These are phyloP conservation scores for Dasysyrphus albostriatus DNA, from an alignment of 2,888 invertebrate species.

Conservation along the genomic window DNA sequence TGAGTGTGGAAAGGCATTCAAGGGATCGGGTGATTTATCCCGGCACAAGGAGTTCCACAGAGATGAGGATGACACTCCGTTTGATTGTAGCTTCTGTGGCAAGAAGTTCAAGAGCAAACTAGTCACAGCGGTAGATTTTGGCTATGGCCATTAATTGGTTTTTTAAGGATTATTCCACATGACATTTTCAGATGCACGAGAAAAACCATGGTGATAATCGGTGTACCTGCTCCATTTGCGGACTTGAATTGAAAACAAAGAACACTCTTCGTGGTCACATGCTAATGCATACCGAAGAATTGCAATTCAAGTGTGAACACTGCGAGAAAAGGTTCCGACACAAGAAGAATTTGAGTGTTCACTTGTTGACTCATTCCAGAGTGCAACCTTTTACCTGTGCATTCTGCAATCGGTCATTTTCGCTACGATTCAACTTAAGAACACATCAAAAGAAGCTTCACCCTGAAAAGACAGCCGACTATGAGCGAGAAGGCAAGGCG, in stretches of 20 bases:
- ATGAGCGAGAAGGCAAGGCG: slow-evolving; percentile 30
- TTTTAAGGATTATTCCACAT: not conserved
- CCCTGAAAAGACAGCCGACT: not conserved
- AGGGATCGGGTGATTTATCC: not conserved
- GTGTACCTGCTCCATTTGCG: not conserved
- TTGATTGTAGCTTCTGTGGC: not conserved
- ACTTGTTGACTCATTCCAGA: not conserved
- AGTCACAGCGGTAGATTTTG: not conserved
- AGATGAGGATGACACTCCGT: not conserved
- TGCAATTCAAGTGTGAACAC: not conserved
- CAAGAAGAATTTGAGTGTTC: not conserved
- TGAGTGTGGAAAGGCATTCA: not conserved
- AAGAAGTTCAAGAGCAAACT: not conserved
- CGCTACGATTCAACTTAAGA: slow-evolving; percentile 35
- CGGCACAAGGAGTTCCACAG: not conserved
- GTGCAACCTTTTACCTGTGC: slow-evolving; percentile 41
- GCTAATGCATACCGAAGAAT: not conserved
- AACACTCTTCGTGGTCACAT: not conserved
- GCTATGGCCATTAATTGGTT: not conserved
- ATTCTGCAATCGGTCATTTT: slow-evolving; percentile 51
- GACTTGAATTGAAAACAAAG: not conserved
- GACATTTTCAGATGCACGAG: not conserved
- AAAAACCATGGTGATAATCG: not conserved
- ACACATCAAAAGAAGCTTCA: slow-evolving; percentile 55
- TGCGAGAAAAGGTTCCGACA: not conserved